Evolutionary conservation across 2,113 vertebrate genomes (phyloP).

Genomic region (Spea multiplicata): DNA sequence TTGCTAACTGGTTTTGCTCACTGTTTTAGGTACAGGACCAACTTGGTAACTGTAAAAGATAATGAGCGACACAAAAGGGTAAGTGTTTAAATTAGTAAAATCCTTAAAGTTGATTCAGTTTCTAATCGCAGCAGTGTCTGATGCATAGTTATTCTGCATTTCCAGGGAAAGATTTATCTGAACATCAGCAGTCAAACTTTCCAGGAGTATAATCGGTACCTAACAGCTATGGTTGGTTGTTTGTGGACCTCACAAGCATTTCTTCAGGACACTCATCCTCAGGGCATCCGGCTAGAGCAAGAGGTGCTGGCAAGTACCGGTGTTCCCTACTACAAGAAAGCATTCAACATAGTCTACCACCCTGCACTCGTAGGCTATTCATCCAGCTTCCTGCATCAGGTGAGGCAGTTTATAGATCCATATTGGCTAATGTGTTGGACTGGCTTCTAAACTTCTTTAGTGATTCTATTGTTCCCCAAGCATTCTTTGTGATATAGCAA

Average conservation of each 20-base stretch:
- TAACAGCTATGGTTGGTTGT: slow-evolving; percentile 79
- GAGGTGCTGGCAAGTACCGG: slow-evolving; percentile 65
- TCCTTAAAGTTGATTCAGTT: too few relatives aligned
- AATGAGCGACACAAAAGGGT: slow-evolving; percentile 75
- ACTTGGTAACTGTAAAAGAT: slow-evolving; percentile 80
- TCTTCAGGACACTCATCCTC: slow-evolving; percentile 59
- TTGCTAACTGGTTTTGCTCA: not conserved
- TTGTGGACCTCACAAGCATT: slow-evolving; percentile 83
- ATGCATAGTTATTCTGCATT: not conserved
- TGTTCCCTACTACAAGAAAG: slow-evolving; percentile 60
- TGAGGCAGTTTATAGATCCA: slow-evolving; percentile 54
- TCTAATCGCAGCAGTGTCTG: not conserved
- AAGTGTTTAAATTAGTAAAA: slow-evolving; percentile 38
- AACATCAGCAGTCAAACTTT: slow-evolving; percentile 77
- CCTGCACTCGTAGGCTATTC: slow-evolving; percentile 81
- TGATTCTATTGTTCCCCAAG: too few relatives aligned
- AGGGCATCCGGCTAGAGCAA: slow-evolving; percentile 62
- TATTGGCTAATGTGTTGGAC: too few relatives aligned
- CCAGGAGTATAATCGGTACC: slow-evolving; percentile 81
- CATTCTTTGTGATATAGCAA: too few relatives aligned
- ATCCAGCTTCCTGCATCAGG: slow-evolving; percentile 75
- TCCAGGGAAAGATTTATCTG: slow-evolving; percentile 62
- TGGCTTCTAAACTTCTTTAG: too few relatives aligned
- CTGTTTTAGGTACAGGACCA: slow-evolving; percentile 76
- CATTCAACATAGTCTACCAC: slow-evolving; percentile 82